Base-by-base conservation (phyloP, 2,113 vertebrate species). In the Lichenostomus cassidix region DNA sequence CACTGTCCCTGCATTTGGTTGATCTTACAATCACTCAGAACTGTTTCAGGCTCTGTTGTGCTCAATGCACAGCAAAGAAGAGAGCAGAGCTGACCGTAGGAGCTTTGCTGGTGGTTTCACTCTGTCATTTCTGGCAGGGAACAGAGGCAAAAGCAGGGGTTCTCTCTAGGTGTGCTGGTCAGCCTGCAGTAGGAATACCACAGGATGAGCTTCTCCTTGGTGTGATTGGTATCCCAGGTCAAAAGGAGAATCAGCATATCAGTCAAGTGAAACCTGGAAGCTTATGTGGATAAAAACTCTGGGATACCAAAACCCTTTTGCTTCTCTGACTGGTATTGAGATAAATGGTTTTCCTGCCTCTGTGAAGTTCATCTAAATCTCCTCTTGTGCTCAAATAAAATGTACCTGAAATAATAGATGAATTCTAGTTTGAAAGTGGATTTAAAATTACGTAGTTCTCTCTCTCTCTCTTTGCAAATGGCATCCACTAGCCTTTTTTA, bases 181-280 rank as follows among this genome's bases (percentile, higher is more conserved):
- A 76, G 47, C 80, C 62, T 82, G 28, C 41, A 11, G 69, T 21
- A 42, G 65, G 50, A 83, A 6, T 19, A 17, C 11, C 0, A 0
- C 44, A 33, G 29, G 59, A 53, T 65, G 25, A 3, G 0, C 46
- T 63, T 15, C 65, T 81, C 15, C 25, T 73, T 0, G 31, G 4
- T 19, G 9, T 0, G 1, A 12, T 41, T 0, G 0, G 9, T 50
- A 4, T 70, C 9, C 15, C 10, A 27, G 39, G 27, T n/a, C n/a
- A 35, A 41, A 87, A 63, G 23, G 31, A 86, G 42, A 71, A 41
- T 31, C 37, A 62, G 31, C 13, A 3, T 42, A 19, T 55, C 49
- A 24, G 50, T 65, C 59, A 46, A 58, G 47, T 5, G 25, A 67
- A 80, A 49, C 10, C 15, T 83, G 35, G 29, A 74, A 86, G 7